These are phyloP conservation scores for Trididemnum clinides DNA, from an alignment of 23 tunicate species.

Conservation along the genomic window DNA sequence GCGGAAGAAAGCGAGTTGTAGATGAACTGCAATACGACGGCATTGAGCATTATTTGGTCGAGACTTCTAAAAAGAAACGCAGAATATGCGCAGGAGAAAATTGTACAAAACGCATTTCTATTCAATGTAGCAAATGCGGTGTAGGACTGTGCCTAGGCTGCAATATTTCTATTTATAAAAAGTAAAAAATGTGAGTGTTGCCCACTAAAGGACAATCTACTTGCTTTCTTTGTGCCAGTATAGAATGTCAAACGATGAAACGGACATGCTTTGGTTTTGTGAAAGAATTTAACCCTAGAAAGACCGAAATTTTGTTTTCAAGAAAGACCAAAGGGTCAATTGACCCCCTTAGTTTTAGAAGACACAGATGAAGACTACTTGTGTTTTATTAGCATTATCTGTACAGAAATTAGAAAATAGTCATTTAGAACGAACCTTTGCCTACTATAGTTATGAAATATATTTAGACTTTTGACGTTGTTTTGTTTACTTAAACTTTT, in stretches of 20 bases:
- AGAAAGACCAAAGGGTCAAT: no score
- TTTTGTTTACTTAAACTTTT: no score
- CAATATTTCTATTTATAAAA: background rate
- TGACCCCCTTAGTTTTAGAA: no score
- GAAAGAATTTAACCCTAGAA: no score
- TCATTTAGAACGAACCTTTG: no score
- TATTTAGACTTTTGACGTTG: no score
- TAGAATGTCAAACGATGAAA: background rate
- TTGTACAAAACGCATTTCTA: conserved; percentile 8
- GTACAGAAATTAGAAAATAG: no score
- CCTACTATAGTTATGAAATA: no score
- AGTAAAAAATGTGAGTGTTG: background rate
- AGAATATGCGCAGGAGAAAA: conserved; percentile 11
- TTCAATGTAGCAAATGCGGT: background rate
- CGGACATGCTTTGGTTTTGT: background rate
- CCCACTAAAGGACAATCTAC: background rate
- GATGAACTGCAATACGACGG: background rate
- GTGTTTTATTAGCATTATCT: no score
- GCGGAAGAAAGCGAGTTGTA: background rate
- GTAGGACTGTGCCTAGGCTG: conserved; percentile 15
- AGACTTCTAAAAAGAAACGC: no score
- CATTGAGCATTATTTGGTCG: background rate
- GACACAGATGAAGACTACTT: no score
- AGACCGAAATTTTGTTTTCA: no score
- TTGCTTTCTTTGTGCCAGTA: background rate